Evolutionary conservation across 1,140 invertebrate genomes (phyloP), one percentile per base, ranked within the genome.

Genomic region (Heliconius hewitsoni): DNA sequence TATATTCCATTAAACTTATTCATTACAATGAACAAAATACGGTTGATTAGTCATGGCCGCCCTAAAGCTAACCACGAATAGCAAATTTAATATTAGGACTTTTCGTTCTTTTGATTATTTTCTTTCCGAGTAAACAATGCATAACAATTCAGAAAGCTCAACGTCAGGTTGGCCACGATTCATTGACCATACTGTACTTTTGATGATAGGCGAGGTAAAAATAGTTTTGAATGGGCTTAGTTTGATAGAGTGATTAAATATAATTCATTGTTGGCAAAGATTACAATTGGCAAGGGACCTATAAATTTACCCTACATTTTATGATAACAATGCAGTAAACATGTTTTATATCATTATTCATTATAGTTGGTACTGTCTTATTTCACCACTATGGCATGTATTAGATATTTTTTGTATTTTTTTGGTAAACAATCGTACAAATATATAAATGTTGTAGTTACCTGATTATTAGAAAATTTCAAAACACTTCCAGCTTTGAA

Each of bases 401-500:
- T 8, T 52, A 18, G 5, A 52, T 52, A 57, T 2, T n/a, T 57
- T 57, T n/a, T 23, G 6, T 3, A 57, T 9, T 23, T 23, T n/a
- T 57, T n/a, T n/a, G 55, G 55, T 1, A n/a, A n/a, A 19, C 52
- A 6, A 57, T 57, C 2, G n/a, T n/a, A 23, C 55, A 57, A 57
- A 57, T 23, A 2, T 19, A 57, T 11, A 57, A 57, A 57, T n/a
- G 1, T 9, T 57, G n/a, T 52, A 52, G 77, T 83, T 90, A 97
- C 97, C 96, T 98, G 97, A 39, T 96, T 95, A 94, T 98, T 97
- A 95, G 97, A 97, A 83, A 98, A 96, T 85, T 96, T 97, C 1
- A 98, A 91, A 34, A 97, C 96, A 91, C 97, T 98, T 37, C 96
- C 97, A 5, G 98, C 97, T 83, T 98, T 95, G 91, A 97, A 99